Base-by-base conservation (phyloP, 1,140 invertebrate species). In the Conus betulinus region DNA sequence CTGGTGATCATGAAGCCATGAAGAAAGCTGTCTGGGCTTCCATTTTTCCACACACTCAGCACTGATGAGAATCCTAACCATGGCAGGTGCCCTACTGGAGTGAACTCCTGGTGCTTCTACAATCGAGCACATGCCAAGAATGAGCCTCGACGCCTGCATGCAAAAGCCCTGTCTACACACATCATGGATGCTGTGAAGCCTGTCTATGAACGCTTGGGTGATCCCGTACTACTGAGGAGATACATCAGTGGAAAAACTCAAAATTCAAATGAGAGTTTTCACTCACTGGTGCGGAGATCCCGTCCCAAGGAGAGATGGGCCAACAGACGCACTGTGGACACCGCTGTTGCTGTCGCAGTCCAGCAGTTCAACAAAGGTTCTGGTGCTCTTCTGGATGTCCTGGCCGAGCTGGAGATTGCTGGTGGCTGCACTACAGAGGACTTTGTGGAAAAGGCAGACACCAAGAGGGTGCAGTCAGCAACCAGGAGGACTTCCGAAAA, bases 311-410 rank as follows among this genome's bases (percentile, higher is more conserved):
- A 84, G 23, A 23, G 60, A 5, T 88, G 57, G 25, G 52, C 79
- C 55, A 78, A 39, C n/a, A 51, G 23, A 20, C 27, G 60, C n/a
- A 55, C 52, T 67, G 81, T 84, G 0, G 53, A 74, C 23, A 83
- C n/a, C 17, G 87, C 87, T 52, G 82, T 83, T 10, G 81, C 79
- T 13, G 20, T 84, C 55, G n/a, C 27, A 25, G 23, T 84, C 23
- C 79, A 83, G 55, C 60, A 88, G 20, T 84, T 84, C 82, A 88
- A 88, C 81, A 83, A 71, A 74, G 87, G 87, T 13, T 57, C 76
- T 25, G 71, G 23, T 39, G 51, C 79, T 10, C 25, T 39, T 11
- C 55, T 84, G 53, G 57, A 55, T 23, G 52, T 84, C 17, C 20
- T 88, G 53, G 60, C 60, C 4, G 60, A 63, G 60, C 60, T 63